Base-by-base conservation (phyloP, 1,140 invertebrate genomes). In the Mizuhopecten yessoensis region DNA sequence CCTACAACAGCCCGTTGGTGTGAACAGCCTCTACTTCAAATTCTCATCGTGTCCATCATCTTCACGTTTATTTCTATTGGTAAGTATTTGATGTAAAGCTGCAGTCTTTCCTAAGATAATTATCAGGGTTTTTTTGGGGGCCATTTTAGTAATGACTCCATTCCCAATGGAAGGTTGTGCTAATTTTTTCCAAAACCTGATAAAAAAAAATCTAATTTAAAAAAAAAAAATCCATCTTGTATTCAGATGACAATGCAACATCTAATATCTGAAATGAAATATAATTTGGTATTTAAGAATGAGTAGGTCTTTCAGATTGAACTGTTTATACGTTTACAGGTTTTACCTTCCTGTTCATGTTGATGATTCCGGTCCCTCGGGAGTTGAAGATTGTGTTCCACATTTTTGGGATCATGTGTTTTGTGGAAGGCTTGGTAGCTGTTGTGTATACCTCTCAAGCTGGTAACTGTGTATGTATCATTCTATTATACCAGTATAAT, bases 331-430 rank as follows among this genome's bases (percentile, higher is more conserved):
- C n/a, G 89, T 88, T 94, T 94, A 20, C 93, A 95, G 94, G 94
- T n/a, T 95, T 95, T 90, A 89, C 93, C 15, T 90, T 95, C 39
- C 90, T 95, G 36, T 95, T 95, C 39, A 92, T 94, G 86, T 89
- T 95, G 15, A 95, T 95, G 95, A 91, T 93, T n/a, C 95, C 95
- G 17, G 94, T 95, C 13, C 94, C 95, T 20, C 92, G 93, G 86
- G 91, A 92, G 57, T 91, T 95, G 13, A 95, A 95, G 57, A n/a
- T 95, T 11, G 93, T 92, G 11, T 95, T 95, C 88, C 95, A 95
- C 86, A 45, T 95, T 9, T 95, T 95, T 92, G 95, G 95, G 36
- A 49, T 93, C 0, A 87, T 94, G 42, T 93, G 87, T 89, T 94
- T 94, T 88, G 42, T 95, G 23, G 92, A 92, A 36, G 91, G 94